Evolutionary conservation across 2,888 invertebrate species (phyloP).

Genomic region (Eumerus sabulonum): DNA sequence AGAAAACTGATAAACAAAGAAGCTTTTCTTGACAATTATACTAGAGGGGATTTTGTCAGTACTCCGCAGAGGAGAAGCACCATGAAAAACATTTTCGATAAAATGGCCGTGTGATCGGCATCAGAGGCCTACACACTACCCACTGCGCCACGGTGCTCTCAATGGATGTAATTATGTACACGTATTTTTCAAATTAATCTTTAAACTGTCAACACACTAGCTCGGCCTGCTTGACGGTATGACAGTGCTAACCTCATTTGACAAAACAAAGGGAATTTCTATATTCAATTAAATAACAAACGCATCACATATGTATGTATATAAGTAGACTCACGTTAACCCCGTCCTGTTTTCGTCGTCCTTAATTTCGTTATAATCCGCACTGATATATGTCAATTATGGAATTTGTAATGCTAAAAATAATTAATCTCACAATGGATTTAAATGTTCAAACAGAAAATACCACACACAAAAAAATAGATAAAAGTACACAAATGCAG

Average conservation of each 20-base stretch:
- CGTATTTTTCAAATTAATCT: slow-evolving; percentile 65
- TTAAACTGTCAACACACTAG: slow-evolving; percentile 56
- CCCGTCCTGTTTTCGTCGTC: slow-evolving; percentile 26
- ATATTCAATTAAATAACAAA: slow-evolving; percentile 66
- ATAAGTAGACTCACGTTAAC: neutral
- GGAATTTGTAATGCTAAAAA: slow-evolving; percentile 69
- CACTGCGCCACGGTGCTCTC: too few relatives aligned
- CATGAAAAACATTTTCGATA: too few relatives aligned
- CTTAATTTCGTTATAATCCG: slow-evolving; percentile 69
- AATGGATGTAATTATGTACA: slow-evolving; percentile 51
- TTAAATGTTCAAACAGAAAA: slow-evolving; percentile 65
- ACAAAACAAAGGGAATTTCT: slow-evolving; percentile 74
- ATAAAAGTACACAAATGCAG: slow-evolving; percentile 44
- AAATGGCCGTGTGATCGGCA: too few relatives aligned
- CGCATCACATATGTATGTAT: slow-evolving; percentile 16
- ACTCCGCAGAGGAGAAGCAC: too few relatives aligned
- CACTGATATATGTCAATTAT: slow-evolving; percentile 69
- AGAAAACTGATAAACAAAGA: too few relatives aligned
- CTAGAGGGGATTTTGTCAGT: too few relatives aligned
- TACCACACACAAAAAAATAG: slow-evolving; percentile 40
- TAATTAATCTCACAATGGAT: slow-evolving; percentile 69
- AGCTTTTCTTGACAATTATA: too few relatives aligned
- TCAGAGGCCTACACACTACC: too few relatives aligned
- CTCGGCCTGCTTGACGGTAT: slow-evolving; percentile 7
- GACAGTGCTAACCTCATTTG: slow-evolving; percentile 76